Percentiles rank a stretch among this genome's conserved stretches.
phyloP scores from a whole-genome alignment of 2,113 vertebrate species.

The Melanotaenia duboulayi region DNA sequence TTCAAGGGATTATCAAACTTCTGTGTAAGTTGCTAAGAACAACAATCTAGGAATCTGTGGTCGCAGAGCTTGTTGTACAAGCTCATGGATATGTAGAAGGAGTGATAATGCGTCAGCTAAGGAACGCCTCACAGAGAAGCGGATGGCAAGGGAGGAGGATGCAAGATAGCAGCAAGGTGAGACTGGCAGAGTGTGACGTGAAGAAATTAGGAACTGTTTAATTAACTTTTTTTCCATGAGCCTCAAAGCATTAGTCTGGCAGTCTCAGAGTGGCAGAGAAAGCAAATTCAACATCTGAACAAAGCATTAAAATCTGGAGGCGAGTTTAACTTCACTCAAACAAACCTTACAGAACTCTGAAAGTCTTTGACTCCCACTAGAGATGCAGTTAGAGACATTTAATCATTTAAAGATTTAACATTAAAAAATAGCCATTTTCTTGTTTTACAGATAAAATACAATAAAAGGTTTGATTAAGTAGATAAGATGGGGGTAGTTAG shows the following conservation, averaged over 20 bases:
- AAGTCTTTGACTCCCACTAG: not conserved
- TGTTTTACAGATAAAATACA: slow-evolving; percentile 1
- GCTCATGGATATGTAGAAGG: slow-evolving; percentile 11
- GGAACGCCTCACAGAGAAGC: slow-evolving; percentile 27
- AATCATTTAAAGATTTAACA: slow-evolving; percentile 3
- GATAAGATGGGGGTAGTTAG: slow-evolving; percentile 20
- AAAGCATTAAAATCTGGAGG: slow-evolving; percentile 14
- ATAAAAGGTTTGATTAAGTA: slow-evolving; percentile 21
- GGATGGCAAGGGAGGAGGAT: slow-evolving; percentile 16
- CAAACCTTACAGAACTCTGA: not conserved
- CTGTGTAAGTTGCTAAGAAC: slow-evolving; percentile 45
- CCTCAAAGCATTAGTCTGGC: slow-evolving; percentile 24
- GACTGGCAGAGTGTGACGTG: slow-evolving; percentile 41
- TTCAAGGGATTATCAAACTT: slow-evolving; percentile 37
- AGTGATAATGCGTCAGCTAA: slow-evolving; percentile 29
- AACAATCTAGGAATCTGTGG: slow-evolving; percentile 40
- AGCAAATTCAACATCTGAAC: slow-evolving; percentile 16
- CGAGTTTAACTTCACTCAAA: slow-evolving; percentile 21
- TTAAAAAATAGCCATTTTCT: not conserved
- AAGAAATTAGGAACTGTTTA: slow-evolving; percentile 62
- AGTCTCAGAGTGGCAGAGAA: slow-evolving; percentile 9
- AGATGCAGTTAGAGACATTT: slow-evolving; percentile 40
- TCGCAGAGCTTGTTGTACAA: slow-evolving; percentile 24
- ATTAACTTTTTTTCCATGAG: slow-evolving; percentile 45
- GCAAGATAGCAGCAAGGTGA: slow-evolving; percentile 36